Conservation (phyloP, 2,888 invertebrate species). For the Merodon equestris region DNA sequence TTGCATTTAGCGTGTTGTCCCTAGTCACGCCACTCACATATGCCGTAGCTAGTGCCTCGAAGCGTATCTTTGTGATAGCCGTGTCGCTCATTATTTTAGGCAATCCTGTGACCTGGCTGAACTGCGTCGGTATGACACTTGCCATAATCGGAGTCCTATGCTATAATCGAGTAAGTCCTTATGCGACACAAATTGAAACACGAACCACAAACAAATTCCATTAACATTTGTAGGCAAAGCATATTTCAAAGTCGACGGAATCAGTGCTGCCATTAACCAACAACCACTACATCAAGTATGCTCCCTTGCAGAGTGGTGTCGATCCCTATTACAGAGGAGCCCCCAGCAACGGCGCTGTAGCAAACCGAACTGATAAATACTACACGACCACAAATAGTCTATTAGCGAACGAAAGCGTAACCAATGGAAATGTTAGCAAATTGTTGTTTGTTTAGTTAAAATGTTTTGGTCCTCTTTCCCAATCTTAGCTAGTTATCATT, state of each 20-base stretch:
- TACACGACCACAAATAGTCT: conserved; percentile 73
- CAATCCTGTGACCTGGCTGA: conserved; percentile 93
- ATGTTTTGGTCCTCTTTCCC: conserved; percentile 3
- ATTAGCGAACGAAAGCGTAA: conserved; percentile 74
- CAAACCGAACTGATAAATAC: conserved; percentile 70
- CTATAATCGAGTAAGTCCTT: conserved; percentile 88
- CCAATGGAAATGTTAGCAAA: conserved; percentile 74
- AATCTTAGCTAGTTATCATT: conserved; percentile 6
- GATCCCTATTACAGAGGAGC: conserved; percentile 73
- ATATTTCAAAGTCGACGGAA: conserved; percentile 82
- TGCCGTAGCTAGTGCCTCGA: conserved; percentile 96
- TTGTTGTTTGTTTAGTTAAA: conserved; percentile 76
- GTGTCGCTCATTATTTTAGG: conserved; percentile 91
- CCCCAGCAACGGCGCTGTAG: conserved; percentile 68
- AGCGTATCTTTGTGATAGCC: conserved; percentile 94
- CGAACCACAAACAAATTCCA: conserved; percentile 10
- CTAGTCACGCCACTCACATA: conserved; percentile 96
- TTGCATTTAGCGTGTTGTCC: conserved; percentile 95
- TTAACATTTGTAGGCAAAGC: conserved; percentile 83
- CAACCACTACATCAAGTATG: conserved; percentile 77
- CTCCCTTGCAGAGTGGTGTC: conserved; percentile 72
- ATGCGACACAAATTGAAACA: not conserved
- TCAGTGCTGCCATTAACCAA: conserved; percentile 81
- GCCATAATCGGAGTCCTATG: conserved; percentile 93
- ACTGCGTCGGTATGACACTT: conserved; percentile 93